Evolutionary conservation across 2,797 vertebrate species (phyloP), one percentile per base, ranked within the genome.

Genomic region (Mus caroli): DNA sequence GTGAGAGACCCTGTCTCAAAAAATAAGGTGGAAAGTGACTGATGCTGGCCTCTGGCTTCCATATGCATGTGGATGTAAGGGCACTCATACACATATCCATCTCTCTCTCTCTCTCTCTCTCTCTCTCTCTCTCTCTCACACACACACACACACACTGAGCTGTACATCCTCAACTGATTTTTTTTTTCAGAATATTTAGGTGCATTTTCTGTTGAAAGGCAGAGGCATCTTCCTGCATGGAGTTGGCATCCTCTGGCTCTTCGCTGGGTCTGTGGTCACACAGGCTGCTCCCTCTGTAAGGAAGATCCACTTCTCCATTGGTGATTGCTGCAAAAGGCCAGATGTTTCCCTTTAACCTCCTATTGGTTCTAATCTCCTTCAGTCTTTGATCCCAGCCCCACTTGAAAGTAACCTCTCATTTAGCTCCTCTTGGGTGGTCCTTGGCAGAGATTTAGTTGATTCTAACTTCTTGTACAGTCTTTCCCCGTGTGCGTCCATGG

Each of bases 361-460:
- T 96, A 84, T 98, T 98, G 97, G 94, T 96, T 97, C 97, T 98
- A 96, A 98, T 97, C 96, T 98, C 93, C 87, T 96, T 97, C 97
- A 82, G 98, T 98, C 96, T 98, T 98, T 98, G 97, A 98, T 98
- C 97, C 94, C 87, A 97, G 73, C 82, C 92, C 86, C 77, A 78
- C 95, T 98, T 97, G 95, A 98, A 98, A 98, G 95, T 97, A 98
- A 87, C 88, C 94, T 96, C n/a, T 0, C 93, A 97, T 98, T 98
- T 97, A 98, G 89, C 85, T 97, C 96, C 96, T 97, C 98, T 97
- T 97, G 98, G 97, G 98, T 98, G 98, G 97, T 98, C 98, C 87
- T 97, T 1, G 0, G 56, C 92, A 95, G 98, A 98, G 90, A 79
- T 90, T 97, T 97, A 92, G 85, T 94, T 98, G 94, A 98, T 98